Conservation (phyloP, 2,888 invertebrate genomes). For the Luffia ferchaultella region DNA sequence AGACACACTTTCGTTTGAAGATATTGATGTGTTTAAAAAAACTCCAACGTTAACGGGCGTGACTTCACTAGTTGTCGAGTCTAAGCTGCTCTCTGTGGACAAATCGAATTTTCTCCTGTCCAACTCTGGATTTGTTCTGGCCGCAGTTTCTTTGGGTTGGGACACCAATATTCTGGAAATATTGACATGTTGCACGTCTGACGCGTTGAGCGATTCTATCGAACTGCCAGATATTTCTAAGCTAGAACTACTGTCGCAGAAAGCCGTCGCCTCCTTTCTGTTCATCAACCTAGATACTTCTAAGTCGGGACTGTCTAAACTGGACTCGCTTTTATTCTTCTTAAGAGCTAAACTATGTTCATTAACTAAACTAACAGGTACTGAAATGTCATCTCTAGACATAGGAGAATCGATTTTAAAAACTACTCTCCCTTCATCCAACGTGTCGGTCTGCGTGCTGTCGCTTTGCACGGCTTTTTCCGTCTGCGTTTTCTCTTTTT, state of each 20-base stretch:
- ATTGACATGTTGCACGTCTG: constrained; percentile 22
- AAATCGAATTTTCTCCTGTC: constrained; percentile 40
- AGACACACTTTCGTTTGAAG: constrained; percentile 57
- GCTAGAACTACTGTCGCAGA: constrained; percentile 53
- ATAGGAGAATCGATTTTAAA: constrained; percentile 3
- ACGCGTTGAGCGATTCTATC: constrained; percentile 50
- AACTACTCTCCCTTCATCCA: constrained; percentile 18
- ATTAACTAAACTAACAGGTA: constrained; percentile 37
- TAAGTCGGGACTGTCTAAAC: constrained; percentile 58
- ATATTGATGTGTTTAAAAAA: constrained; percentile 46
- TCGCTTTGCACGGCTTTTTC: constrained; percentile 18
- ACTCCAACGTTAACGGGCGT: constrained; percentile 41
- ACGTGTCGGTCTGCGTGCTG: constrained; percentile 25
- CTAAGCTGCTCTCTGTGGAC: constrained; percentile 49
- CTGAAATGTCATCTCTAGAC: constrained; percentile 21
- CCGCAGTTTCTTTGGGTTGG: constrained; percentile 2
- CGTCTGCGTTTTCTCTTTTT: background rate
- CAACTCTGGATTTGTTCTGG: constrained; percentile 28
- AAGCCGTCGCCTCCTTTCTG: constrained; percentile 39
- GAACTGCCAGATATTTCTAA: constrained; percentile 58
- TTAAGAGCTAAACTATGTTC: constrained; percentile 46
- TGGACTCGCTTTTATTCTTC: constrained; percentile 60
- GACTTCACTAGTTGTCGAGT: constrained; percentile 44
- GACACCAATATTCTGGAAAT: constrained; percentile 15
- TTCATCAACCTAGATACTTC: constrained; percentile 60